Conservation (phyloP, 2,888 invertebrate genomes). For the Chydorus sphaericus region DNA sequence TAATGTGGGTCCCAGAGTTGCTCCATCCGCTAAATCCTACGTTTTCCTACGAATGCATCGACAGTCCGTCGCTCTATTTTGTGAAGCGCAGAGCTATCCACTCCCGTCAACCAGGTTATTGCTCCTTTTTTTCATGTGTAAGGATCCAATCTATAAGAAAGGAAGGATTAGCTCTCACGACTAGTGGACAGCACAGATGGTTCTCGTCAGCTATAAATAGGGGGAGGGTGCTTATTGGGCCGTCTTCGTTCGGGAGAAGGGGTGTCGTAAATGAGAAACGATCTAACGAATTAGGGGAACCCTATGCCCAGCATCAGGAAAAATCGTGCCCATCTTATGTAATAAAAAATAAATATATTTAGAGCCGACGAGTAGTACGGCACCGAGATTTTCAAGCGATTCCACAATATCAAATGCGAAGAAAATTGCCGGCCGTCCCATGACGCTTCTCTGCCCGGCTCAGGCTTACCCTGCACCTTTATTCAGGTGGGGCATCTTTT, state of each 20-base stretch:
- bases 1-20: constrained; percentile 11
- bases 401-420: background rate
- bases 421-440: background rate
- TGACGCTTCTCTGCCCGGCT: constrained; percentile 45
- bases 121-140: background rate
- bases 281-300: too few species aligned
- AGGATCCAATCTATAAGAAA: background rate
- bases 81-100: constrained; percentile 58
- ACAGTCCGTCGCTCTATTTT: constrained; percentile 39
- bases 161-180: background rate
- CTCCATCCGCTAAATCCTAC: constrained; percentile 11
- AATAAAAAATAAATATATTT: constrained; percentile 4
- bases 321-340: too few species aligned
- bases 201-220: background rate
- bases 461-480: constrained; percentile 54
- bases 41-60: constrained; percentile 2
- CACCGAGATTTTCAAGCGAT: constrained; percentile 20
- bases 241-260: too few species aligned
- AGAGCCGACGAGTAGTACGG: constrained; percentile 23
- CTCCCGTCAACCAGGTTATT: constrained; percentile 49
- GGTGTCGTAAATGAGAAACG: too few species aligned
- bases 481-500: constrained; percentile 42
- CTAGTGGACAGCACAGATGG: background rate
- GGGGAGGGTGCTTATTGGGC: too few species aligned
- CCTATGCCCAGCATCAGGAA: too few species aligned